phyloP scores from a whole-genome alignment of 2,797 vertebrate genomes.

The Muscicapa striata region DNA sequence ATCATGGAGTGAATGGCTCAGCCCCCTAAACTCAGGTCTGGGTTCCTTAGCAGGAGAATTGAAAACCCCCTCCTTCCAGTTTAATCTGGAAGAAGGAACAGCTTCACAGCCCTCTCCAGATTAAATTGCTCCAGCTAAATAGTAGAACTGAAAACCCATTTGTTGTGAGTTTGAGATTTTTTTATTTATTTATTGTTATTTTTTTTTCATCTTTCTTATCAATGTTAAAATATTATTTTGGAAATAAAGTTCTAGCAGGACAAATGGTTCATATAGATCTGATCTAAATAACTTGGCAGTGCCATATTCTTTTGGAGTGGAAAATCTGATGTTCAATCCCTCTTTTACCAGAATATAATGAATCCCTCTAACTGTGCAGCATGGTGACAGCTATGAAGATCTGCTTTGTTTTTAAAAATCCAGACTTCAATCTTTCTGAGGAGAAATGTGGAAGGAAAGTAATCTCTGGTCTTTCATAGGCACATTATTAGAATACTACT shows the following conservation, averaged over 20 bases:
- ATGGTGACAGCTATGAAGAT: not conserved
- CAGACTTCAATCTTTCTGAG: not conserved
- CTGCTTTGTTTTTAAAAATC: not conserved
- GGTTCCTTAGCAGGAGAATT: not conserved
- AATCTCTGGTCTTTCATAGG: not conserved
- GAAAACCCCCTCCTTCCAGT: not conserved
- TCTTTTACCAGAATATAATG: not conserved
- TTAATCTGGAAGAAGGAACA: not conserved
- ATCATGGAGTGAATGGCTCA: not conserved
- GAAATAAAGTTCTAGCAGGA: not conserved
- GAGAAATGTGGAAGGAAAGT: not conserved
- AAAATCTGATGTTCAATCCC: not conserved
- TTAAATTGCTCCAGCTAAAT: not conserved
- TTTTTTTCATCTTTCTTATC: fast-evolving
- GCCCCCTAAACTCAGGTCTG: not conserved
- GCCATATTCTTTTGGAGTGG: not conserved
- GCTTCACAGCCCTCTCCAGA: not conserved
- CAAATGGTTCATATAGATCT: not conserved
- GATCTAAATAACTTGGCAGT: not conserved
- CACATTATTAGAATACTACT: not conserved
- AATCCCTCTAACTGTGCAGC: not conserved
- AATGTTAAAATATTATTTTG: not conserved
- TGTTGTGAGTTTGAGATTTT: not conserved
- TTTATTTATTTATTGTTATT: too few relatives aligned
- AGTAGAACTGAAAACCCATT: not conserved